These are phyloP conservation scores for Marmota flaviventris DNA, from an alignment of 2,113 vertebrate genomes.

Conservation along the genomic window DNA sequence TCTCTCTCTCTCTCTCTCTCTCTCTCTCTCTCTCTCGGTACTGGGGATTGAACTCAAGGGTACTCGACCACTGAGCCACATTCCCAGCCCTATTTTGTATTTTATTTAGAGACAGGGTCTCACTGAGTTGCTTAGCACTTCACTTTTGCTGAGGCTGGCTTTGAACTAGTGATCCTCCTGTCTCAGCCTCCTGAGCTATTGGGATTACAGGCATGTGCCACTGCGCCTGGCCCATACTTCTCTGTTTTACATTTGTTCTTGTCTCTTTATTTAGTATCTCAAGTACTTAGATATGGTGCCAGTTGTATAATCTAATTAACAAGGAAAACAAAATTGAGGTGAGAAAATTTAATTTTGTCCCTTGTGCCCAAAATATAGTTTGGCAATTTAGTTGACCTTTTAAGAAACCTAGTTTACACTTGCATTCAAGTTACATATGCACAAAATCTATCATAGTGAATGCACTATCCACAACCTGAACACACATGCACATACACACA, in stretches of 20 bases:
- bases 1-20: too few species aligned
- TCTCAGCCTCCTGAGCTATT: too few species aligned
- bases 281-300: not conserved
- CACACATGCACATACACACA: not conserved
- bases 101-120: too few species aligned
- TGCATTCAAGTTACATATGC: not conserved
- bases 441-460: not conserved
- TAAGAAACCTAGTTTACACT: conserved; percentile 26
- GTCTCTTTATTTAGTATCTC: not conserved
- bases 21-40: too few species aligned
- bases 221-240: not conserved
- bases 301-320: not conserved
- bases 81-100: too few species aligned
- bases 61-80: too few species aligned
- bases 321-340: not conserved
- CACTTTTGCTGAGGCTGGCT: too few species aligned
- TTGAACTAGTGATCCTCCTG: too few species aligned
- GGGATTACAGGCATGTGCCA: too few species aligned
- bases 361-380: conserved; percentile 16
- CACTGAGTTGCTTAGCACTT: too few species aligned
- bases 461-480: not conserved
- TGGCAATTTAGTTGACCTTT: conserved; percentile 15
- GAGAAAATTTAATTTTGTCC: not conserved
- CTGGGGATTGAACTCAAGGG: too few species aligned
- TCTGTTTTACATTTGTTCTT: not conserved